A percentile compares a stretch with the other conserved stretches of the same genome.
These are phyloP conservation scores for Sarcophaga caerulescens DNA, from an alignment of 2,888 invertebrate genomes.

Conservation along the genomic window DNA sequence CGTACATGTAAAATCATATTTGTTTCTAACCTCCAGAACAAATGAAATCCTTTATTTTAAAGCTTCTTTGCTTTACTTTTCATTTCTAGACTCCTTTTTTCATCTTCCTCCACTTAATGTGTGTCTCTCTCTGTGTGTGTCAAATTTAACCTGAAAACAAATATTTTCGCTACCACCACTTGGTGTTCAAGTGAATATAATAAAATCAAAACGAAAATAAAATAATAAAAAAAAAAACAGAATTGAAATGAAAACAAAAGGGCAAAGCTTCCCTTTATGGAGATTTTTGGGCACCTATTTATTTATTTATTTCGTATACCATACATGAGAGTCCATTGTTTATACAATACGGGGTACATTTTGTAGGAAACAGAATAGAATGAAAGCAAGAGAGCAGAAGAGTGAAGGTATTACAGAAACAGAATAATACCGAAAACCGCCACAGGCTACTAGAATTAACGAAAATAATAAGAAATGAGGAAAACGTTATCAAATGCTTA, in stretches of 20 bases:
- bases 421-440: conserved; percentile 30
- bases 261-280: conserved; percentile 57
- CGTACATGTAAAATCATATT: background rate
- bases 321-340: conserved; percentile 59
- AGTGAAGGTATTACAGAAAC: background rate
- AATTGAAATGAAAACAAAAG: conserved; percentile 7
- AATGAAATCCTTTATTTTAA: conserved; percentile 45
- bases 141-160: conserved; percentile 22
- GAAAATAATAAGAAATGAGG: conserved; percentile 39
- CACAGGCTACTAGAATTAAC: conserved; percentile 52
- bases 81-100: background rate
- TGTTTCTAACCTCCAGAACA: background rate
- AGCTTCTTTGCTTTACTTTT: background rate
- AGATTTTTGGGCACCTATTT: conserved; percentile 56
- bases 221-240: background rate
- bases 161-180: conserved; percentile 20
- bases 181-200: conserved; percentile 31
- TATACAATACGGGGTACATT: conserved; percentile 46
- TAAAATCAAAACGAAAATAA: conserved; percentile 11
- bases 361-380: conserved; percentile 28
- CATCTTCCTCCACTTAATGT: background rate
- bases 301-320: conserved; percentile 46
- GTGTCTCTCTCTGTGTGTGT: background rate
- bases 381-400: background rate
- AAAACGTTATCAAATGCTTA: background rate